phyloP scores from a whole-genome alignment of 2,888 invertebrate genomes.

The Norana najaformis region DNA sequence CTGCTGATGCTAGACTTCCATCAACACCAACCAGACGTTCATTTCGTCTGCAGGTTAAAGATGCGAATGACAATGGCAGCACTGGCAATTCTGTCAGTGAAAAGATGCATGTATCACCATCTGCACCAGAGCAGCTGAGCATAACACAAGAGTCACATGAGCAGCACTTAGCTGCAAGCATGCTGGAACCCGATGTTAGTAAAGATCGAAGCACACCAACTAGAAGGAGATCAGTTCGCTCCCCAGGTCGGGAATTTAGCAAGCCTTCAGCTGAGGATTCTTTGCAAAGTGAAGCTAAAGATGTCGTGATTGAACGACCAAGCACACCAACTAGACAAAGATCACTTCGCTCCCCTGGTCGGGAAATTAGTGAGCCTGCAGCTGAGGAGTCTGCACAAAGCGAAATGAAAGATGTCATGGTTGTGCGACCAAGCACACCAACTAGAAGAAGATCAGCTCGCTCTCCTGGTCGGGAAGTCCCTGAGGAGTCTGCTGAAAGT shows the following conservation, averaged over 20 bases:
- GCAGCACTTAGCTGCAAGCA: neutral
- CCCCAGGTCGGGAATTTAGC: neutral
- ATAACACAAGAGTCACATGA: neutral
- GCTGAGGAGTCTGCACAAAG: neutral
- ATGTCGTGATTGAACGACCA: neutral
- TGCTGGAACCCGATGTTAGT: neutral
- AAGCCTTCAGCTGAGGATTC: neutral
- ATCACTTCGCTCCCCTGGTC: neutral
- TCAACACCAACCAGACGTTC: neutral
- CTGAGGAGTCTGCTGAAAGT: neutral
- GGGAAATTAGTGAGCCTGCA: neutral
- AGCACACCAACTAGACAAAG: neutral
- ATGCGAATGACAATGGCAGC: neutral
- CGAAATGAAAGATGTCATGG: neutral
- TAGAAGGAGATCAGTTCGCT: slow-evolving; percentile 15
- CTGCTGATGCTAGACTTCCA: neutral
- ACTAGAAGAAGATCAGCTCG: neutral
- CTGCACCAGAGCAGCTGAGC: neutral
- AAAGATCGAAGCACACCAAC: neutral
- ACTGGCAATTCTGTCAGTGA: neutral
- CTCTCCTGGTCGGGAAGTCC: neutral
- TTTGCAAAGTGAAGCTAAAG: neutral
- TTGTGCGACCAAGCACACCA: neutral
- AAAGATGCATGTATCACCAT: neutral
- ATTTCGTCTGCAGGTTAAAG: neutral